phyloP scores from a whole-genome alignment of 2,113 vertebrate genomes.

The Phaethon lepturus region DNA sequence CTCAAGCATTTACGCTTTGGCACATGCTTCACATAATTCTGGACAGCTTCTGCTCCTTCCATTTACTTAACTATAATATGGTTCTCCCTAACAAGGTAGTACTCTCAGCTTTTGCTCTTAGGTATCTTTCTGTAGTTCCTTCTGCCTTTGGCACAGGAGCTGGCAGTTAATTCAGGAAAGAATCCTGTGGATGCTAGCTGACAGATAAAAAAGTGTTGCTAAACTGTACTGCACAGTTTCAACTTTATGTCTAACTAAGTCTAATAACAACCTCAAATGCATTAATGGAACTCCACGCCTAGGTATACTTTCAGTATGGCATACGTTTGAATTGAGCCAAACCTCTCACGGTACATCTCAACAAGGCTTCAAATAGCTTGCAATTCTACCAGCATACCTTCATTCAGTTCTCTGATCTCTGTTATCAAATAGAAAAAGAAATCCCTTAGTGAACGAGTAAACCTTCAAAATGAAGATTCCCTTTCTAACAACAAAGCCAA shows the following conservation, averaged over 20 bases:
- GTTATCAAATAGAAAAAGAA: background rate
- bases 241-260: background rate
- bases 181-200: background rate
- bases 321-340: background rate
- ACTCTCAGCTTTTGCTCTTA: background rate
- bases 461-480: background rate
- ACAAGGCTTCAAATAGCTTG: background rate
- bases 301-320: background rate
- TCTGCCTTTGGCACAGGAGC: background rate
- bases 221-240: background rate
- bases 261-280: background rate
- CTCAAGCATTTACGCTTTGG: background rate
- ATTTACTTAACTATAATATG: background rate
- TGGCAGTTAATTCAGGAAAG: background rate
- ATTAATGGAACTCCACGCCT: background rate
- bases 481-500: background rate
- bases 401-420: background rate
- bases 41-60: background rate
- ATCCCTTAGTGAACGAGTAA: background rate
- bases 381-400: background rate
- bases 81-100: background rate
- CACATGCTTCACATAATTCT: background rate
- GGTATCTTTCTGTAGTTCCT: background rate
- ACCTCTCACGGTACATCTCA: rapidly evolving
- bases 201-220: background rate